These are phyloP conservation scores for Campylomormyrus numenius DNA, from an alignment of 2,113 vertebrate species.

Conservation along the genomic window DNA sequence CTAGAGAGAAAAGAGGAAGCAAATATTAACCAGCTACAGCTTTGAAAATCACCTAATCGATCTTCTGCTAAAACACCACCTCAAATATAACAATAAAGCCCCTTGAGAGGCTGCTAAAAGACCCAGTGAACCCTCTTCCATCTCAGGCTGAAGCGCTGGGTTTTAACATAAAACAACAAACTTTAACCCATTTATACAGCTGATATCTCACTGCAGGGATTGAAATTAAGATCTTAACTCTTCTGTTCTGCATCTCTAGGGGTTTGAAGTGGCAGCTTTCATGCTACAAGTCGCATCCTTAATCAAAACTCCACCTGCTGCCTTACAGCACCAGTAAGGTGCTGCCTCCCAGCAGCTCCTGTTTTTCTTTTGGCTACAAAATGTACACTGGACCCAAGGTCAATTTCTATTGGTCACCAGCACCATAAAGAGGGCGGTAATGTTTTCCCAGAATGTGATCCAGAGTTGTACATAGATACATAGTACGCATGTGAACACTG, in stretches of 20 bases:
- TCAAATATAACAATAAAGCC: not conserved
- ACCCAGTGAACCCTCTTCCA: not conserved
- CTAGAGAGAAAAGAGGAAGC: conserved; percentile 47
- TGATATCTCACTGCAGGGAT: not conserved
- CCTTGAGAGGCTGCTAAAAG: not conserved
- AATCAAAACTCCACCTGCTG: not conserved
- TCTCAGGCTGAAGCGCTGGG: not conserved
- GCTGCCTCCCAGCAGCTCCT: not conserved
- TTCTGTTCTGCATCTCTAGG: not conserved
- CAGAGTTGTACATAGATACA: not conserved
- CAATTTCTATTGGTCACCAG: not conserved
- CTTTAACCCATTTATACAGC: not conserved
- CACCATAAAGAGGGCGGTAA: not conserved
- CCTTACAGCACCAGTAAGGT: not conserved
- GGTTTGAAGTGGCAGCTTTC: not conserved
- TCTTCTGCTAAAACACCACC: not conserved
- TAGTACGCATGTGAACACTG: not conserved
- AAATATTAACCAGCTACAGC: not conserved
- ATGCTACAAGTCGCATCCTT: not conserved
- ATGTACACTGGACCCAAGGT: not conserved
- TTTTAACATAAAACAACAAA: not conserved
- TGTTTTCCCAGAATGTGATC: not conserved
- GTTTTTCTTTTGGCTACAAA: not conserved
- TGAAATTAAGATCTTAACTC: not conserved
- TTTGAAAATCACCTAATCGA: not conserved